Conservation (phyloP, 2,797 vertebrate genomes). For the Galagoides demidoff region DNA sequence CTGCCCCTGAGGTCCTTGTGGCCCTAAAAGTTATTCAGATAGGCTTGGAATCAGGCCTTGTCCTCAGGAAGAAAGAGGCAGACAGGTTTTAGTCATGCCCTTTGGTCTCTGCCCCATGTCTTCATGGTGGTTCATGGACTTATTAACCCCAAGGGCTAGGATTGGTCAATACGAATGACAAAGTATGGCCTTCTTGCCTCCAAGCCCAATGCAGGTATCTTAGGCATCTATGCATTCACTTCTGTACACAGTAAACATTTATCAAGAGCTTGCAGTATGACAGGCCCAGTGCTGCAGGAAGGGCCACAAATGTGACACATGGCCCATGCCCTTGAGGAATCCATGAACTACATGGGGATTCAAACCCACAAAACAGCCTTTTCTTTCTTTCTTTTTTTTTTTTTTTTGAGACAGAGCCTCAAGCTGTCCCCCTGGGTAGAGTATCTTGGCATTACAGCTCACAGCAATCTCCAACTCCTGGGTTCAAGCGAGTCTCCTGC, state of each 20-base stretch:
- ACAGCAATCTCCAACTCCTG: too few relatives aligned
- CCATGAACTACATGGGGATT: background rate
- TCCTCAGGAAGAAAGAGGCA: background rate
- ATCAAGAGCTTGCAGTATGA: background rate
- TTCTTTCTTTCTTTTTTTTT: background rate
- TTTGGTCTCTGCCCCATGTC: slow-evolving; percentile 25
- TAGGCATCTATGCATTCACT: background rate
- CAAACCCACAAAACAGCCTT: background rate
- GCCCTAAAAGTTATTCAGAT: background rate
- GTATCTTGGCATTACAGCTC: too few relatives aligned
- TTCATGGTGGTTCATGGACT: slow-evolving; percentile 57
- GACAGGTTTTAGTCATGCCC: background rate
- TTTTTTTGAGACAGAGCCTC: too few relatives aligned
- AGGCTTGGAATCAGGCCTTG: background rate
- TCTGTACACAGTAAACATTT: slow-evolving; percentile 33
- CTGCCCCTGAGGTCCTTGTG: background rate
- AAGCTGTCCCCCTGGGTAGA: too few relatives aligned
- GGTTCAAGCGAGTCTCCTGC: too few relatives aligned
- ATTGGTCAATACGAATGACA: slow-evolving; percentile 44
- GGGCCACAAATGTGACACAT: background rate
- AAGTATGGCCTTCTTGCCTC: background rate
- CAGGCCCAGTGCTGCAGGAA: background rate
- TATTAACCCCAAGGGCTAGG: background rate
- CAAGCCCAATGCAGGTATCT: slow-evolving; percentile 31
- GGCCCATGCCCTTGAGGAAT: background rate